These are phyloP conservation scores for Amaurobius ferox DNA, from an alignment of 2,888 invertebrate species.

Conservation along the genomic window DNA sequence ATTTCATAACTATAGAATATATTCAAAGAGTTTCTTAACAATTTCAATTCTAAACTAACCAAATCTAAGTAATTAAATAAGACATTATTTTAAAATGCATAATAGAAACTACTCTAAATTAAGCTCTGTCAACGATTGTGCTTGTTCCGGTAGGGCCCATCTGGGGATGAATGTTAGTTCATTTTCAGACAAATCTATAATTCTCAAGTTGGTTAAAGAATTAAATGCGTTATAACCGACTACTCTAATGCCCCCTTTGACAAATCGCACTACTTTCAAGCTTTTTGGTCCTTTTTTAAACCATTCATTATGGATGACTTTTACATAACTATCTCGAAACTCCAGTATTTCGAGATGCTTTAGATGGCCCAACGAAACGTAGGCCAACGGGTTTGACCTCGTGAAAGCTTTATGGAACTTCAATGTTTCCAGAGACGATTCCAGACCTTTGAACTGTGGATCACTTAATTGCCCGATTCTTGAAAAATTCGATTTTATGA, in stretches of 20 bases:
- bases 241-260: slow-evolving; percentile 17
- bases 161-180: slow-evolving; percentile 21
- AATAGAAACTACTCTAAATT: slow-evolving; percentile 39
- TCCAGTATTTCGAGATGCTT: slow-evolving; percentile 26
- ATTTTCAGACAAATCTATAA: slow-evolving; percentile 56
- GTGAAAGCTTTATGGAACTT: slow-evolving; percentile 8
- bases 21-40: too few relatives aligned
- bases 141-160: slow-evolving; percentile 20
- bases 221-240: slow-evolving; percentile 42
- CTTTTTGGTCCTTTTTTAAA: slow-evolving; percentile 24
- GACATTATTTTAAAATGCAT: too few relatives aligned
- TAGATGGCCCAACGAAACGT: slow-evolving; percentile 29
- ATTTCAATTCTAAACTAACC: too few relatives aligned
- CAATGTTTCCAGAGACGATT: slow-evolving; percentile 41
- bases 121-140: slow-evolving; percentile 14
- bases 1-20: too few relatives aligned
- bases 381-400: slow-evolving; percentile 21
- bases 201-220: slow-evolving; percentile 16
- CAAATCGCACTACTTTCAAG: slow-evolving; percentile 29
- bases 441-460: slow-evolving; percentile 46
- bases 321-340: slow-evolving; percentile 19
- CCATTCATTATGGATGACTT: slow-evolving; percentile 34
- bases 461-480: slow-evolving; percentile 46
- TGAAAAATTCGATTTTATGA: slow-evolving; percentile 21
- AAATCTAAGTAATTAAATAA: too few relatives aligned